Evolutionary conservation across 2,113 vertebrate species (phyloP).

Genomic region (Platysteira castanea): DNA sequence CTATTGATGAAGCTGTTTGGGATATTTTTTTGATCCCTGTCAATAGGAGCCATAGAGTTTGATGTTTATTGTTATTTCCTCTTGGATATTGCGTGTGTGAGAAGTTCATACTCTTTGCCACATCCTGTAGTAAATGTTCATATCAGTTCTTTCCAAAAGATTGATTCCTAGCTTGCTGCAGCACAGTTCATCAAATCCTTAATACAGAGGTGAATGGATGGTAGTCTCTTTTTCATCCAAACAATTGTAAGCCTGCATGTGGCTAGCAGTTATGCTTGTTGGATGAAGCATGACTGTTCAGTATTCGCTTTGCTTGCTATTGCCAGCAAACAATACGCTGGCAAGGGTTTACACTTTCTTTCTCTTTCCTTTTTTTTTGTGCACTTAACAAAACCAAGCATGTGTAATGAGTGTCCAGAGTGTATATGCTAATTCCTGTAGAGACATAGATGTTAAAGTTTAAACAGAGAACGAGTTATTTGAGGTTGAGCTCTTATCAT

Average conservation of each 20-base stretch:
- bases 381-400: neutral
- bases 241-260: conserved; percentile 63
- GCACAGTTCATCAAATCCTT: conserved; percentile 53
- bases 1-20: neutral
- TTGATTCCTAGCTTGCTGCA: conserved; percentile 45
- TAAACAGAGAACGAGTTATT: neutral
- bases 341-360: conserved; percentile 42
- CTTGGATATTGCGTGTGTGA: neutral
- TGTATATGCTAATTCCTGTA: neutral
- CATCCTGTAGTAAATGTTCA: neutral
- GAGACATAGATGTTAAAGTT: neutral
- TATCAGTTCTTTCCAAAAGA: conserved; percentile 47
- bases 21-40: neutral
- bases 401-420: conserved; percentile 34
- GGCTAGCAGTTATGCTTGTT: conserved; percentile 50
- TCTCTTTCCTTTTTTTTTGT: neutral
- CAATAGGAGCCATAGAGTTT: neutral
- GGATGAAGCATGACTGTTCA: conserved; percentile 59
- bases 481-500: neutral
- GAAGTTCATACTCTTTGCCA: conserved; percentile 1
- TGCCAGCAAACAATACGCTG: conserved; percentile 63
- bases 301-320: conserved; percentile 60
- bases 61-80: neutral
- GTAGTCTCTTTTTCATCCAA: conserved; percentile 59
- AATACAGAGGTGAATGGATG: conserved; percentile 48